Percentiles rank a stretch among this genome's conserved stretches.
These are phyloP conservation scores for Anneissia japonica DNA, from an alignment of 35 echinoderm and acorn worm genomes.

Conservation along the genomic window DNA sequence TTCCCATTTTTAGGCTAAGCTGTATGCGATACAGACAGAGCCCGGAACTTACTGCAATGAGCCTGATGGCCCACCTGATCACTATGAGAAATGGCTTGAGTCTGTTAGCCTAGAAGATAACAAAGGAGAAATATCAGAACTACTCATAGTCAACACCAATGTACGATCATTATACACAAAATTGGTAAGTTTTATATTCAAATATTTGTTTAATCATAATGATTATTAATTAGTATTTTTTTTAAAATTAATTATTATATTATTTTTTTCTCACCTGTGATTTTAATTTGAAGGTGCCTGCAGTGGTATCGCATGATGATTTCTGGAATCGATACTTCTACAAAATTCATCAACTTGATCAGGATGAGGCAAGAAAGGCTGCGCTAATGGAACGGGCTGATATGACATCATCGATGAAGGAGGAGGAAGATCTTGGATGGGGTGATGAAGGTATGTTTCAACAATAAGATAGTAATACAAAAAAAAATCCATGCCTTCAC, in stretches of 20 bases:
- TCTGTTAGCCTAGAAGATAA: conserved; percentile 60
- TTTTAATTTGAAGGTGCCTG: conserved; percentile 52
- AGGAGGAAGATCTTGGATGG: conserved; percentile 88
- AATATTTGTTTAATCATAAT: no score
- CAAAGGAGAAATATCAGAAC: conserved; percentile 95
- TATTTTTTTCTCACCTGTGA: neutral
- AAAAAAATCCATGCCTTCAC: neutral
- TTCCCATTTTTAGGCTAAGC: conserved; percentile 49
- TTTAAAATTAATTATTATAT: no score
- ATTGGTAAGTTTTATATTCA: conserved; percentile 61
- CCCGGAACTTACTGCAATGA: conserved; percentile 94
- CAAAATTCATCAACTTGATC: conserved; percentile 69
- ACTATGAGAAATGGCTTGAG: conserved; percentile 64
- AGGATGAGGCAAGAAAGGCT: conserved; percentile 77
- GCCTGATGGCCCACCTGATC: conserved; percentile 55
- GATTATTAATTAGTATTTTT: no score
- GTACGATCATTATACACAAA: conserved; percentile 95
- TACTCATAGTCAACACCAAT: conserved; percentile 81
- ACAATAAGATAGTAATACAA: no score
- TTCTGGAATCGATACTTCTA: conserved; percentile 98
- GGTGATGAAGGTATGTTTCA: conserved; percentile 40
- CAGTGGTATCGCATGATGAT: conserved; percentile 82
- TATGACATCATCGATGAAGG: conserved; percentile 86
- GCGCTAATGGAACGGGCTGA: conserved; percentile 87
- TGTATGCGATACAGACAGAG: conserved; percentile 84